Conservation (phyloP, 2,113 vertebrate species). For the Phycodurus eques region DNA sequence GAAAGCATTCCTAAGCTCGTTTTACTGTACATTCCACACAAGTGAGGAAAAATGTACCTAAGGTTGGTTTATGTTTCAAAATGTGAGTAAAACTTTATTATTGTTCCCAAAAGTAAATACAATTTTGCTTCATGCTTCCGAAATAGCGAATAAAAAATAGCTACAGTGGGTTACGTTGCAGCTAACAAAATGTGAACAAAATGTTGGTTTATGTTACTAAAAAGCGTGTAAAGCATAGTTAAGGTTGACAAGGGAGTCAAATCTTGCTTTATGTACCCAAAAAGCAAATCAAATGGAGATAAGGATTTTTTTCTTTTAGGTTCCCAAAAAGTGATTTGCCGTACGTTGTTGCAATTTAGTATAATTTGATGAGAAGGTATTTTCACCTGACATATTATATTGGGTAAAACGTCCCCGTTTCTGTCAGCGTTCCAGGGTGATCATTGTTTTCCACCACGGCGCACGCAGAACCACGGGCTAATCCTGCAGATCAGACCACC, state of each 20-base stretch:
- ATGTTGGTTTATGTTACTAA: too few species aligned
- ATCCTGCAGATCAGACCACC: constrained; percentile 60
- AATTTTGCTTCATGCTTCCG: too few species aligned
- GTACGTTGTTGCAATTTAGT: not conserved
- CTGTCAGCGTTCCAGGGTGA: not conserved
- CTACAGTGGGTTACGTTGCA: too few species aligned
- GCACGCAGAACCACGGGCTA: constrained; percentile 34
- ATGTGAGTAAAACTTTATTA: too few species aligned
- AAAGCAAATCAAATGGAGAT: not conserved
- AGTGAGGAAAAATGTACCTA: too few species aligned
- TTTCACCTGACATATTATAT: not conserved
- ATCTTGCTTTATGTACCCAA: not conserved
- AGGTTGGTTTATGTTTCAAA: too few species aligned
- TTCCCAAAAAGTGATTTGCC: not conserved
- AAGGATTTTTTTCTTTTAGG: not conserved
- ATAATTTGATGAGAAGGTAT: not conserved
- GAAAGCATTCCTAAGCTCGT: too few species aligned
- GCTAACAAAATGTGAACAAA: too few species aligned
- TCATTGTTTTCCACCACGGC: constrained; percentile 4
- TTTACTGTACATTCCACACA: too few species aligned
- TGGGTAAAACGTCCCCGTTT: not conserved
- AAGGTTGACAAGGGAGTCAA: not conserved
- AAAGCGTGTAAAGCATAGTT: too few species aligned
- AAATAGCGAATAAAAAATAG: too few species aligned
- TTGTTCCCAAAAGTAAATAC: too few species aligned